phyloP scores from a whole-genome alignment of 92 coral and sea anemone genomes.

The Zoanthus sociatus region DNA sequence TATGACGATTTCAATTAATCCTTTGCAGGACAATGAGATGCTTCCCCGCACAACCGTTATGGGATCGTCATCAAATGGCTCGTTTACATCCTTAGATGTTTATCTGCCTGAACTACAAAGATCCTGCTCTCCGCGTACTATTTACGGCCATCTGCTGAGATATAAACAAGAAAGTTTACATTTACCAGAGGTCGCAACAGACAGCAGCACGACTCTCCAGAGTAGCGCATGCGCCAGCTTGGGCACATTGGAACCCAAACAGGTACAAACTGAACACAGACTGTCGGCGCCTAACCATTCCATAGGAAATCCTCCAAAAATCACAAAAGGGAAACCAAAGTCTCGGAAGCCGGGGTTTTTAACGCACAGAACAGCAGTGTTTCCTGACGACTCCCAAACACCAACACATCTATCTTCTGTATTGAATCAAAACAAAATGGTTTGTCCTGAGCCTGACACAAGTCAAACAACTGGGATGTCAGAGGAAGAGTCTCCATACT shows the following conservation, averaged over 20 bases:
- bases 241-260: background rate
- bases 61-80: conserved; percentile 28
- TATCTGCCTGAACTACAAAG: background rate
- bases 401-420: background rate
- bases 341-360: conserved; percentile 13
- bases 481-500: background rate
- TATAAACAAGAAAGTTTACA: conserved; percentile 25
- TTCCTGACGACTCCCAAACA: background rate
- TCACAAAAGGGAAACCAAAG: background rate
- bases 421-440: background rate
- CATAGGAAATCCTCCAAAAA: background rate
- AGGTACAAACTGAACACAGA: background rate
- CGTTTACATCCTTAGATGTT: conserved; percentile 8
- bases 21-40: background rate
- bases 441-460: conserved; percentile 17
- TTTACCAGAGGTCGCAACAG: background rate
- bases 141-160: conserved; percentile 32
- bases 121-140: conserved; percentile 23
- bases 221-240: background rate
- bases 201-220: background rate
- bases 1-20: background rate
- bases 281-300: background rate
- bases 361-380: background rate
- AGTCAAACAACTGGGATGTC: background rate
- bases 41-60: background rate